phyloP scores from a whole-genome alignment of 1,140 invertebrate genomes.

The Meteorus sp. region DNA sequence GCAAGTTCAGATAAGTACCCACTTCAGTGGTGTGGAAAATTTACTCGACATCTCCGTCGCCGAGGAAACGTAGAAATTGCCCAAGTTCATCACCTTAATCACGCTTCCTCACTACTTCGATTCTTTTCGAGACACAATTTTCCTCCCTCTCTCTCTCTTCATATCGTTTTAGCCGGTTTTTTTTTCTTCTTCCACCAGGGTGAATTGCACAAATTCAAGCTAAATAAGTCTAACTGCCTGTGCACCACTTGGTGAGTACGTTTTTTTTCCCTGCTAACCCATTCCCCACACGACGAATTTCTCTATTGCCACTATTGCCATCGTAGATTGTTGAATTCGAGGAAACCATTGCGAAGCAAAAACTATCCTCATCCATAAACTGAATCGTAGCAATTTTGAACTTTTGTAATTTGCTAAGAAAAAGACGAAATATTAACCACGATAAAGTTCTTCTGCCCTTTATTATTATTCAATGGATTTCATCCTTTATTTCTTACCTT shows the following conservation, averaged over 20 bases:
- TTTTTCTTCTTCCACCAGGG: too few relatives aligned
- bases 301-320: not conserved
- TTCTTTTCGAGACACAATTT: constrained; percentile 13
- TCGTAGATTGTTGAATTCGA: not conserved
- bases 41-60: constrained; percentile 23
- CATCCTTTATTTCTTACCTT: too few relatives aligned
- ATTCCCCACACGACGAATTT: too few relatives aligned
- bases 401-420: not conserved
- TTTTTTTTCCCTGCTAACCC: not conserved
- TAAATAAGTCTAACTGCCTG: constrained; percentile 4
- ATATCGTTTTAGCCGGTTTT: not conserved
- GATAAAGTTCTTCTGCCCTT: not conserved
- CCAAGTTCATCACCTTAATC: constrained; percentile 27
- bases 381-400: not conserved
- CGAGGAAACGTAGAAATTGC: constrained; percentile 15
- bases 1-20: constrained; percentile 37
- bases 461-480: not conserved
- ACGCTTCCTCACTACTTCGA: constrained; percentile 8
- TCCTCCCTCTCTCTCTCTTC: too few relatives aligned
- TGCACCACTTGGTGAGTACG: not conserved
- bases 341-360: not conserved
- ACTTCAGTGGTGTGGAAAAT: constrained; percentile 33
- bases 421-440: not conserved
- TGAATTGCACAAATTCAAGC: not conserved
- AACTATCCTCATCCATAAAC: too few relatives aligned